These are phyloP conservation scores for Oscheius sp. DNA, from an alignment of 2,888 invertebrate genomes.

Conservation along the genomic window DNA sequence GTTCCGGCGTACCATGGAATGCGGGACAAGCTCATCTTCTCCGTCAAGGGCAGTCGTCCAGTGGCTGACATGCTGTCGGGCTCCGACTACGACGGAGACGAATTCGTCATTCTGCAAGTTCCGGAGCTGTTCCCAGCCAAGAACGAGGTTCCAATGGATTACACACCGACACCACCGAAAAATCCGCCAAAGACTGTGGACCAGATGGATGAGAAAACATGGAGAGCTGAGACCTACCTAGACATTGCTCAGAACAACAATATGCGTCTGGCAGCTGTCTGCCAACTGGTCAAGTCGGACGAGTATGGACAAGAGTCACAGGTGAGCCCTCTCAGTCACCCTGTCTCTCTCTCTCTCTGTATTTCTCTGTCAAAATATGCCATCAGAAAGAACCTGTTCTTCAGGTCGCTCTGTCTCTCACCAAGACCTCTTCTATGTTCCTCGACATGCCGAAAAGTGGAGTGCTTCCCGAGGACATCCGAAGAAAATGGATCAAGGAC, in stretches of 20 bases:
- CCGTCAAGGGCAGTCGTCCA: slow-evolving; percentile 6
- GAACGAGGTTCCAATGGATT: slow-evolving; percentile 11
- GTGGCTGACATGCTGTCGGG: slow-evolving; percentile 17
- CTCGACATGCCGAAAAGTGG: slow-evolving; percentile 8
- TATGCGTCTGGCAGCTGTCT: neutral
- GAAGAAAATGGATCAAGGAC: neutral
- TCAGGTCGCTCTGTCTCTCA: too few species aligned
- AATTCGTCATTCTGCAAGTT: neutral
- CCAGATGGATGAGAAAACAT: neutral
- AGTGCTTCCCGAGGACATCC: neutral
- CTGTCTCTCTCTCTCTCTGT: too few species aligned
- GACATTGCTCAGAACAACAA: neutral
- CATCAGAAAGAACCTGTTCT: neutral
- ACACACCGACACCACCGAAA: neutral
- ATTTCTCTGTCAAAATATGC: too few species aligned
- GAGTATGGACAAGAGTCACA: neutral
- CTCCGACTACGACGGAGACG: slow-evolving; percentile 14
- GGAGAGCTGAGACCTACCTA: slow-evolving; percentile 1
- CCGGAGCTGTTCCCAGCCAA: neutral
- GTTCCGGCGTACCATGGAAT: slow-evolving; percentile 4
- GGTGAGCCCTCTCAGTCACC: neutral
- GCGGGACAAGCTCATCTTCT: neutral
- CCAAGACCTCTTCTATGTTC: neutral
- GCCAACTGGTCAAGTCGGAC: slow-evolving; percentile 21
- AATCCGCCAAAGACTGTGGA: neutral